Evolutionary conservation across 2,797 vertebrate species (phyloP).

Genomic region (Acrocephalus scirpaceus): DNA sequence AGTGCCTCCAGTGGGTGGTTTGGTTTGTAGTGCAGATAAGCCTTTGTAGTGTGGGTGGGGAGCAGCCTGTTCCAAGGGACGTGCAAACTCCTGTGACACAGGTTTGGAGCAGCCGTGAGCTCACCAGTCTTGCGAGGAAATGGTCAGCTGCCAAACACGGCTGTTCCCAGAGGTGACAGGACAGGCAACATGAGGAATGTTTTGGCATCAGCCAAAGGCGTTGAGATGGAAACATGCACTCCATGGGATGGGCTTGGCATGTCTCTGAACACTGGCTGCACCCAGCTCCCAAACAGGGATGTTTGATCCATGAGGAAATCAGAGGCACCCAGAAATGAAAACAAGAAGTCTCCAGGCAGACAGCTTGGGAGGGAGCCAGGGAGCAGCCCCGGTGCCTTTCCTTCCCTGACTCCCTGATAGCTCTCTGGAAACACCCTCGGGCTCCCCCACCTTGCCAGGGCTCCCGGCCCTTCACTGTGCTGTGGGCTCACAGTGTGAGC

Average conservation of each 20-base stretch:
- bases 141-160: slow-evolving; percentile 17
- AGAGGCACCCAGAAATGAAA: not conserved
- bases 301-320: not conserved
- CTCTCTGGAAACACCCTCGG: not conserved
- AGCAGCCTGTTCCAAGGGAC: not conserved
- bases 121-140: slow-evolving; percentile 48
- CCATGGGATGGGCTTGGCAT: fast-evolving
- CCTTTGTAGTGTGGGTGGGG: not conserved
- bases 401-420: not conserved
- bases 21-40: not conserved
- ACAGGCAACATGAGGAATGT: not conserved
- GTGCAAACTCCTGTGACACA: not conserved
- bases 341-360: not conserved
- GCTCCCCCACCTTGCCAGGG: not conserved
- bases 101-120: not conserved
- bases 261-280: not conserved
- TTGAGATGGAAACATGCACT: not conserved
- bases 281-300: not conserved
- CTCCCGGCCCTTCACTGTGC: not conserved
- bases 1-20: not conserved
- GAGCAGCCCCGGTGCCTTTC: fast-evolving
- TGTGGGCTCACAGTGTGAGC: fast-evolving
- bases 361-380: not conserved
- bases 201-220: not conserved
- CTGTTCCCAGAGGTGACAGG: slow-evolving; percentile 35